These are phyloP conservation scores for Rhombomys opimus DNA, from an alignment of 2,113 vertebrate genomes.

Conservation along the genomic window DNA sequence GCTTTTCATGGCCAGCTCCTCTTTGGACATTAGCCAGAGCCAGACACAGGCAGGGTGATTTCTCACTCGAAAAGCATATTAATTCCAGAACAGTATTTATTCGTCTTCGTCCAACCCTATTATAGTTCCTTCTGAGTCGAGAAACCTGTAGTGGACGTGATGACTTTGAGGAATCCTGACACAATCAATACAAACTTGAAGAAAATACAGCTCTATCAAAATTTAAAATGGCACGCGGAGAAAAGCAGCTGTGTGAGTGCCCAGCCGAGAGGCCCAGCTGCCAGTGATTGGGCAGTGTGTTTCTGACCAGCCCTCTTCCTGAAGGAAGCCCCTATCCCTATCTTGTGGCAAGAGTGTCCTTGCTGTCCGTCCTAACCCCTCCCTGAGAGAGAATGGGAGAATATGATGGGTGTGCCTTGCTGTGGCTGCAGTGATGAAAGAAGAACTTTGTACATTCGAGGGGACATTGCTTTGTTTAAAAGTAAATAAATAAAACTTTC, in stretches of 20 bases:
- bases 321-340: background rate
- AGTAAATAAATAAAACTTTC: background rate
- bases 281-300: background rate
- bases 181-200: constrained; percentile 66
- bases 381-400: no score
- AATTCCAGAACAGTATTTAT: background rate
- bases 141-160: constrained; percentile 14
- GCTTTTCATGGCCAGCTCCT: background rate
- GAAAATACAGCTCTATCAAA: constrained; percentile 48
- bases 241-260: background rate
- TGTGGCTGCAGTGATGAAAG: no score
- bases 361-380: background rate
- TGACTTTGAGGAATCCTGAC: constrained; percentile 43
- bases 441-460: background rate
- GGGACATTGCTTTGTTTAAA: background rate
- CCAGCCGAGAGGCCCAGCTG: background rate
- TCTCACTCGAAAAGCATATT: background rate
- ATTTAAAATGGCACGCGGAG: constrained; percentile 54
- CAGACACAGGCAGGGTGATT: background rate
- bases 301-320: background rate
- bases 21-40: background rate
- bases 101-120: constrained; percentile 13
- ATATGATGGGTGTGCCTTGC: no score
- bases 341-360: background rate
- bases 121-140: background rate